Base-by-base conservation (phyloP, 2,797 vertebrate genomes). In the Morus bassanus region DNA sequence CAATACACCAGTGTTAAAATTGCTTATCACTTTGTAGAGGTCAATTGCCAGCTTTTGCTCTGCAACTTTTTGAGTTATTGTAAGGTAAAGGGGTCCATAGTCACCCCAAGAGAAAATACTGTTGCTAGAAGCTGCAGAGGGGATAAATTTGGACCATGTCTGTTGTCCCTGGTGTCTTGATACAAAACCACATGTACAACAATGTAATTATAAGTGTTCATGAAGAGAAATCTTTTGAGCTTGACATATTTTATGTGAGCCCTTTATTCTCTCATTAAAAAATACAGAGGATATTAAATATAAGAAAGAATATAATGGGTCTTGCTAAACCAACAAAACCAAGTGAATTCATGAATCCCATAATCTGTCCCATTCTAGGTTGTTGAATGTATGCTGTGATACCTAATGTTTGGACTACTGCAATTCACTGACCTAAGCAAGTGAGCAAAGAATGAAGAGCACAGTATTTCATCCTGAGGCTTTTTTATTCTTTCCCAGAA, bases 401-500 rank as follows among this genome's bases (percentile, higher is more conserved):
- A 45, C 27, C 19, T 53, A 35, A 63, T 17, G 7, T 51, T 91
- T 77, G 59, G 14, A 25, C 24, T 61, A 6, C 2, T 43, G 18
- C 69, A 73, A 77, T 86, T 33, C 54, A n/a, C 33, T 61, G 83
- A 64, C 67, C 65, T 76, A 18, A 90, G 69, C 18, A 69, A 88
- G 56, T 30, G 61, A 84, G 35, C 9, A 13, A 46, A 46, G 61
- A 70, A 41, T 18, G 86, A 93, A 80, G 18, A 61, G 30, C 18
- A 7, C 33, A 21, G 5, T 88, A 72, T 89, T 89, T 96, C 57
- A 91, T 80, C 57, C 25, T 8, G 27, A 87, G 23, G 9, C 4
- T 45, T 88, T 88, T 85, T 97, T 81, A 46, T 63, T 72, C 94
- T 87, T 77, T 93, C 67, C 87, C 88, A 92, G 85, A 97, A 97